These are phyloP conservation scores for Mesochorus sp. DNA, from an alignment of 2,888 invertebrate genomes.

Conservation along the genomic window DNA sequence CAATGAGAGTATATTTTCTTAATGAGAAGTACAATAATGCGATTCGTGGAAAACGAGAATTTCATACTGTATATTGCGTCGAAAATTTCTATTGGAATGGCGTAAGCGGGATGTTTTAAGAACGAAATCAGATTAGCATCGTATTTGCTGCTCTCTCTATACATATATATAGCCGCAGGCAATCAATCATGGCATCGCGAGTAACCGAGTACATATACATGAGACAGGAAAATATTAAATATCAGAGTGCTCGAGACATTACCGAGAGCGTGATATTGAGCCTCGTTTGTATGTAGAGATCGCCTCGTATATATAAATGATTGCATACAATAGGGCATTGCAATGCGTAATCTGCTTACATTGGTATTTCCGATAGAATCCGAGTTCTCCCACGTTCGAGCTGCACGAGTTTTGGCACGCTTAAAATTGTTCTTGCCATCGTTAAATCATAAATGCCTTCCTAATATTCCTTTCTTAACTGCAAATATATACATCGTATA, in stretches of 20 bases:
- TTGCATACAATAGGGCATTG: slow-evolving; percentile 81
- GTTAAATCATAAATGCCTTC: slow-evolving; percentile 45
- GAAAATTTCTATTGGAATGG: no score
- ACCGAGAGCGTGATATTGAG: slow-evolving; percentile 28
- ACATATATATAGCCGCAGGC: slow-evolving; percentile 18
- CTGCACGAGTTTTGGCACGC: slow-evolving; percentile 59
- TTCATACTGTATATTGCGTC: no score
- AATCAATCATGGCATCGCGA: slow-evolving; percentile 51
- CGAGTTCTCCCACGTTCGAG: slow-evolving; percentile 76
- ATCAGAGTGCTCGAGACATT: slow-evolving; percentile 43
- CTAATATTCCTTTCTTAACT: slow-evolving; percentile 60
- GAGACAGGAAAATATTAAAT: slow-evolving; percentile 43
- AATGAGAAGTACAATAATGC: no score
- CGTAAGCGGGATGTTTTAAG: no score
- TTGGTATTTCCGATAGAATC: slow-evolving; percentile 72
- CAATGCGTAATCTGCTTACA: slow-evolving; percentile 79
- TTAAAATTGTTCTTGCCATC: slow-evolving; percentile 61
- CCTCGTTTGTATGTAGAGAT: slow-evolving; percentile 30
- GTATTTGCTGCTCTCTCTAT: no score
- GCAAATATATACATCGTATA: slow-evolving; percentile 33
- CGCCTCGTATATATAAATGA: slow-evolving; percentile 65
- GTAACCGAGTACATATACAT: slow-evolving; percentile 17
- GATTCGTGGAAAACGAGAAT: not conserved
- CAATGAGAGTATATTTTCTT: no score
- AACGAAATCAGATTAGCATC: slow-evolving; percentile 45